Conservation (phyloP, 2,113 vertebrate genomes). For the Hemiscyllium ocellatum region DNA sequence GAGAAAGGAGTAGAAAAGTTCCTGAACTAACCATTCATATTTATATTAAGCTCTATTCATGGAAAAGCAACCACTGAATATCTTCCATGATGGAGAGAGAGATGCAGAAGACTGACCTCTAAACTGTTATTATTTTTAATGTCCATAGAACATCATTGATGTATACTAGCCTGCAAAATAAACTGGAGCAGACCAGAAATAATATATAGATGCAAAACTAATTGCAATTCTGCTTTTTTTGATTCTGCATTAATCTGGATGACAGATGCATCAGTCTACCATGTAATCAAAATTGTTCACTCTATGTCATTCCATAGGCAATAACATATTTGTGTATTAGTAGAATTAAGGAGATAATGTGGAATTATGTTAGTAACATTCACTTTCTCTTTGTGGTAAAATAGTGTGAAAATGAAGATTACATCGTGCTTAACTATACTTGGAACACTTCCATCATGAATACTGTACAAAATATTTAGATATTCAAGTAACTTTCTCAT, state of each 20-base stretch:
- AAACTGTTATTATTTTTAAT: neutral
- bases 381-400: neutral
- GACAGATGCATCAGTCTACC: neutral
- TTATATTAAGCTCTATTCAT: neutral
- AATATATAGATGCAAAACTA: neutral
- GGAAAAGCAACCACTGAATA: neutral
- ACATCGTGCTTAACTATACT: neutral
- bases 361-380: neutral
- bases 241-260: neutral
- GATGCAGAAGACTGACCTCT: neutral
- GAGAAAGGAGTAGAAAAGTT: neutral
- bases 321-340: neutral
- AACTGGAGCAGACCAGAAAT: neutral
- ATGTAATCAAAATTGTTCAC: conserved; percentile 8
- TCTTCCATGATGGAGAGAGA: neutral
- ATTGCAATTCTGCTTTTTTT: neutral
- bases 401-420: neutral
- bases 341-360: neutral
- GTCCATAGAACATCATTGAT: neutral
- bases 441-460: neutral
- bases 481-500: neutral
- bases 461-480: neutral
- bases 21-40: neutral
- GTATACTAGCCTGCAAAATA: neutral
- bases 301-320: neutral